Evolutionary conservation across 2,888 invertebrate genomes (phyloP), one percentile per base, ranked within the genome.

Genomic region (Spisula subtruncata): DNA sequence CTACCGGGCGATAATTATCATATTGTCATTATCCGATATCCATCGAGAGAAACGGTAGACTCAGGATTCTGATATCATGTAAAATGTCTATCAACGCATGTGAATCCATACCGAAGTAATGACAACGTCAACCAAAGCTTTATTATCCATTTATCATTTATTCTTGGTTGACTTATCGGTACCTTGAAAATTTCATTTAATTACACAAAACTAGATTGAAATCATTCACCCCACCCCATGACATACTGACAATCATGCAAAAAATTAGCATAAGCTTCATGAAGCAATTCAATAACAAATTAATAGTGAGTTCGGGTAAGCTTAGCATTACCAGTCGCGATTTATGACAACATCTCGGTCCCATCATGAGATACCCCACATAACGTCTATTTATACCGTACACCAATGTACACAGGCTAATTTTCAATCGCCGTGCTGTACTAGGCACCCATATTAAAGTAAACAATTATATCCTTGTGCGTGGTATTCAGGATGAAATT

Each of bases 381-480:
- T 86, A 54, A 86, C 75, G 83, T 88, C 84, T 90, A 88, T 88
- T 88, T 90, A 88, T 66, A 41, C 83, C 80, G 83, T 88, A 86
- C 90, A 86, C 60, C n/a, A 86, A 56, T 75, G 54, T 54, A 79
- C 82, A 85, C 56, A 60, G 35, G 51, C 48, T 75, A 85, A 71
- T 89, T 89, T 81, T 83, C 51, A 81, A 56, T 81, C 41, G 29
- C 88, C 86, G 51, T 54, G 46, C 85, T 46, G 89, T 71, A 82
- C 86, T 83, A 85, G 91, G 91, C 56, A 89, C 89, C 83, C 82
- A 25, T 84, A 88, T 91, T 91, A 88, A 91, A 86, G 85, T 87
- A 84, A 85, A 91, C 91, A 91, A 84, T 86, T 86, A 85, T 79
- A 29, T 75, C 66, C 48, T 71, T 84, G 81, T 41, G 79, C 48